Evolutionary conservation across 2,888 invertebrate genomes (phyloP).

Genomic region (Lobophora halterata): DNA sequence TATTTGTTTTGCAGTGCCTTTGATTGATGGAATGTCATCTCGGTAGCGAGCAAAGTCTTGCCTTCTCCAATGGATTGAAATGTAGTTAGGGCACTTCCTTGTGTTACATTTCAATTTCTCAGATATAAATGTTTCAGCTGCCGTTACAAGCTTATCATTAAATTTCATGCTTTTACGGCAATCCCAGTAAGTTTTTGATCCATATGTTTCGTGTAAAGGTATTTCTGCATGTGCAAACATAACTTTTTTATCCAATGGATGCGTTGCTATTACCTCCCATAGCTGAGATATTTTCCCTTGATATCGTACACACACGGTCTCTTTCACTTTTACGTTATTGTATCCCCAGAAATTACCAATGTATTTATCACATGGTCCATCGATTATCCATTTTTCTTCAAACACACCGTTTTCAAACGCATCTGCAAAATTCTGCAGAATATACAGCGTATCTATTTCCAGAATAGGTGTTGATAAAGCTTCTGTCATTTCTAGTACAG

Average conservation of each 20-base stretch:
- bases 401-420: conserved; percentile 91
- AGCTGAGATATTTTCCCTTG: conserved; percentile 88
- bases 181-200: conserved; percentile 90
- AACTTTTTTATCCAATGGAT: conserved; percentile 71
- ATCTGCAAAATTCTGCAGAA: conserved; percentile 91
- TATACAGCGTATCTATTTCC: conserved; percentile 87
- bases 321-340: conserved; percentile 82
- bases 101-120: conserved; percentile 49
- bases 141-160: conserved; percentile 82
- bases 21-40: conserved; percentile 90
- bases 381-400: conserved; percentile 88
- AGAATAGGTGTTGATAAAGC: conserved; percentile 64
- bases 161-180: conserved; percentile 96
- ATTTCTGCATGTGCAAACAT: conserved; percentile 92
- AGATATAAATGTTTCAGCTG: conserved; percentile 84
- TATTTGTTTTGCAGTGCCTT: conserved; percentile 88
- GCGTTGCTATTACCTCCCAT: conserved; percentile 77
- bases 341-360: conserved; percentile 85
- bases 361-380: conserved; percentile 55
- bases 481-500: conserved; percentile 93
- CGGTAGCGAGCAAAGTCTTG: conserved; percentile 92
- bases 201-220: conserved; percentile 92
- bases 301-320: conserved; percentile 88
- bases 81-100: conserved; percentile 83
- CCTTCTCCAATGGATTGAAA: conserved; percentile 93